Percentiles rank a stretch among this genome's conserved stretches.
These are phyloP conservation scores for Hipposideros larvatus DNA, from an alignment of 2,797 vertebrate genomes.

Conservation along the genomic window DNA sequence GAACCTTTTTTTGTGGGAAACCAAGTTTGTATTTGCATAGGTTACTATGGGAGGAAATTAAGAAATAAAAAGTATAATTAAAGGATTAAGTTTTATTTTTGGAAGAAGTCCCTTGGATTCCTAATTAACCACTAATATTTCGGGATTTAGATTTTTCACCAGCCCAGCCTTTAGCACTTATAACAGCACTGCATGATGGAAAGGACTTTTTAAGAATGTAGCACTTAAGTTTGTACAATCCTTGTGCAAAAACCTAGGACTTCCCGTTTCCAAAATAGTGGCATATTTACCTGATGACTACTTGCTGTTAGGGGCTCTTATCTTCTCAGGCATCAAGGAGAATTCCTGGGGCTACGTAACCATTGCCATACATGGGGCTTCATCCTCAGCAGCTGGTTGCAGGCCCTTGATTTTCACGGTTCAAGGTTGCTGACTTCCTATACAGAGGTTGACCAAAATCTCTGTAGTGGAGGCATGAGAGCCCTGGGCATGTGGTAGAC, in stretches of 20 bases:
- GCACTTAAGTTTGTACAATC: neutral
- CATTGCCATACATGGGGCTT: neutral
- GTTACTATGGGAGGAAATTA: slow-evolving; percentile 69
- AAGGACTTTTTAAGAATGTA: slow-evolving; percentile 35
- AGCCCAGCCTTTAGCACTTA: slow-evolving; percentile 52
- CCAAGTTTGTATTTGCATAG: slow-evolving; percentile 64
- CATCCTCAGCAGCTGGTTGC: neutral
- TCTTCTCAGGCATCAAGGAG: neutral
- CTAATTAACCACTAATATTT: slow-evolving; percentile 76
- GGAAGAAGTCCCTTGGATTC: slow-evolving; percentile 67
- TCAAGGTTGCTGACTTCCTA: neutral
- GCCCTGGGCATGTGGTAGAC: neutral
- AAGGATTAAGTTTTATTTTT: slow-evolving; percentile 79
- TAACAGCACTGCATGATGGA: neutral
- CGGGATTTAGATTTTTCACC: slow-evolving; percentile 67
- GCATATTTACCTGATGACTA: neutral
- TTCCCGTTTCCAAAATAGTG: slow-evolving; percentile 26
- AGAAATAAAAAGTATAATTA: slow-evolving; percentile 77
- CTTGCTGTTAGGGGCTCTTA: neutral
- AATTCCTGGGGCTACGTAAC: neutral
- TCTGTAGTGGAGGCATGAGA: neutral
- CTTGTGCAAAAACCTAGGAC: neutral
- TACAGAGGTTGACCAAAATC: neutral
- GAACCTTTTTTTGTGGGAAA: slow-evolving; percentile 47
- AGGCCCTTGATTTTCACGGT: neutral